phyloP scores from a whole-genome alignment of 2,888 invertebrate genomes.

The Blomia tropicalis region DNA sequence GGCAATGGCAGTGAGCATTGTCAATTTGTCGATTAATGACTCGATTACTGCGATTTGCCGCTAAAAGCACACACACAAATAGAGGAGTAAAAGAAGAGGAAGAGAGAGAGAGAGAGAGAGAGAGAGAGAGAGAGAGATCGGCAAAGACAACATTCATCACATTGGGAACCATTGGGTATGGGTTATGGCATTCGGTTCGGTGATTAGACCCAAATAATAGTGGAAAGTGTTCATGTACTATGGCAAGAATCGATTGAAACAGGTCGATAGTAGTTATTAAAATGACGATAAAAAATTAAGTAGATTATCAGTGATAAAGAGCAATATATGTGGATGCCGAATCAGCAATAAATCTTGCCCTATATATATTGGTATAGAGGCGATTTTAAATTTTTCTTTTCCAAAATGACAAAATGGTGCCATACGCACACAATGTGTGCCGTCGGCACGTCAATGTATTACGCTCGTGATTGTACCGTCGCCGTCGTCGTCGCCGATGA shows the following conservation, averaged over 20 bases:
- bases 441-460: too few species aligned
- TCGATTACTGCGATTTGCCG: not conserved
- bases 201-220: too few species aligned
- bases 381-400: conserved; percentile 9
- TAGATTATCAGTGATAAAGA: not conserved
- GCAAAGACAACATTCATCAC: not conserved
- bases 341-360: conserved; percentile 1
- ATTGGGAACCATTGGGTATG: not conserved
- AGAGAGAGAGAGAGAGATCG: too few species aligned
- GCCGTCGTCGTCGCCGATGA: too few species aligned
- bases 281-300: conserved; percentile 12
- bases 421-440: too few species aligned
- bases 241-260: too few species aligned
- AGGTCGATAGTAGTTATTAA: conserved; percentile 6
- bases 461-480: too few species aligned
- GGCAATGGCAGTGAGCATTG: not conserved
- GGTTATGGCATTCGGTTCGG: too few species aligned
- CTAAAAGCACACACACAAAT: too few species aligned
- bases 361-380: not conserved
- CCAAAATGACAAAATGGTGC: conserved; percentile 12
- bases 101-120: too few species aligned
- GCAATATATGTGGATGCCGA: not conserved
- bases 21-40: conserved; percentile 15
- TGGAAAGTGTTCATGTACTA: too few species aligned
- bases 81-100: too few species aligned